Conservation (phyloP, 2,888 invertebrate genomes). For the Steromphala cineraria region DNA sequence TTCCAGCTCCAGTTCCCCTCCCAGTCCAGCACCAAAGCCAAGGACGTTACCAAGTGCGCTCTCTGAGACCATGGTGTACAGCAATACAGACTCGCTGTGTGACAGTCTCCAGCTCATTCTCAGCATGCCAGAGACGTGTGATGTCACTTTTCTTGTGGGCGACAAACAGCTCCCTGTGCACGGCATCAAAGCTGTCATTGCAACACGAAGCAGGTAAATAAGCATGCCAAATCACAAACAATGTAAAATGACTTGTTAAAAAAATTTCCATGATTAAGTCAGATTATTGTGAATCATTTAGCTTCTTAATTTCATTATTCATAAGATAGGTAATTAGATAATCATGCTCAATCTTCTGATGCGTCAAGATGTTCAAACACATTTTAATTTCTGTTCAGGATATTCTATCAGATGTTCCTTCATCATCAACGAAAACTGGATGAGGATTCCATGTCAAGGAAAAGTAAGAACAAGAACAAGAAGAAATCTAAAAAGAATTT, state of each 20-base stretch:
- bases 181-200: neutral
- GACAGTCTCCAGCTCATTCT: neutral
- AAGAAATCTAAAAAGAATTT: neutral
- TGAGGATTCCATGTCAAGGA: neutral
- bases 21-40: neutral
- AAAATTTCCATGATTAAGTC: too few relatives aligned
- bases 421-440: neutral
- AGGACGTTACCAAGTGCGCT: neutral
- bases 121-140: neutral
- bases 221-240: too few relatives aligned
- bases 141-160: slow-evolving; percentile 7
- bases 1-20: neutral
- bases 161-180: neutral
- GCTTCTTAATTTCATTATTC: too few relatives aligned
- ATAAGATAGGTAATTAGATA: too few relatives aligned
- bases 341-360: too few relatives aligned
- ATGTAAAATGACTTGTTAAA: too few relatives aligned
- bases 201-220: slow-evolving; percentile 3
- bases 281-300: too few relatives aligned
- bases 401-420: neutral
- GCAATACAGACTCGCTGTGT: neutral
- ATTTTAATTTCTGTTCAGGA: neutral
- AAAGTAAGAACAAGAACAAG: neutral
- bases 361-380: too few relatives aligned
- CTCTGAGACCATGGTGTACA: neutral